phyloP scores from a whole-genome alignment of 2,797 vertebrate species.

The Gorsachius magnificus region DNA sequence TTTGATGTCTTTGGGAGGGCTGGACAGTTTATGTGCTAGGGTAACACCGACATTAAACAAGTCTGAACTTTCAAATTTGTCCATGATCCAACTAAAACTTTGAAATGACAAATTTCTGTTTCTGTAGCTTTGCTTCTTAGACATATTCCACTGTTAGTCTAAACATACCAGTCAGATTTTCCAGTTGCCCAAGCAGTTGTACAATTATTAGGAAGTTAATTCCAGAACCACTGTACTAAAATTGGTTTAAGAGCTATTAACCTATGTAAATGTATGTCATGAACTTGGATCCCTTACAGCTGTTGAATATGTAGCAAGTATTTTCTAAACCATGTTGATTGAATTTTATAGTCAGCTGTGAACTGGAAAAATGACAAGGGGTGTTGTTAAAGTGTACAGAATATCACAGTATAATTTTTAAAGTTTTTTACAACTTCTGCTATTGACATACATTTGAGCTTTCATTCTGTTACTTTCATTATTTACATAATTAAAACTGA shows the following conservation, averaged over 20 bases:
- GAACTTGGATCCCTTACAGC: not conserved
- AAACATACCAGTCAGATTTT: conserved; percentile 4
- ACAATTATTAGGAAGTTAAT: conserved; percentile 3
- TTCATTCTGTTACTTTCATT: not conserved
- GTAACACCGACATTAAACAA: not conserved
- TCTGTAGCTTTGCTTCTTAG: not conserved
- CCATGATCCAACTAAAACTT: not conserved
- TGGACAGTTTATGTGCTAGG: not conserved
- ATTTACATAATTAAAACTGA: not conserved
- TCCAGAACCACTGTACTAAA: not conserved
- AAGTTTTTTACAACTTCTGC: not conserved
- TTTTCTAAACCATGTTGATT: not conserved
- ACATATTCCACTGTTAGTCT: not conserved
- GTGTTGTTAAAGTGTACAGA: not conserved
- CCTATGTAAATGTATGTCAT: not conserved
- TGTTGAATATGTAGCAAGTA: not conserved
- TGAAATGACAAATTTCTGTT: not conserved
- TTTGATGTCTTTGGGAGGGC: not conserved
- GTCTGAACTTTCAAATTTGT: not conserved
- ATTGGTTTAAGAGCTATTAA: not conserved
- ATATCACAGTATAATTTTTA: not conserved
- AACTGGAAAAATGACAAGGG: not conserved
- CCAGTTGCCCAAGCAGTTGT: not conserved
- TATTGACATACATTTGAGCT: not conserved
- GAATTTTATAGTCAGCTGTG: not conserved